These are phyloP conservation scores for Synanthedon myopaeformis DNA, from an alignment of 2,888 invertebrate genomes.

Conservation along the genomic window DNA sequence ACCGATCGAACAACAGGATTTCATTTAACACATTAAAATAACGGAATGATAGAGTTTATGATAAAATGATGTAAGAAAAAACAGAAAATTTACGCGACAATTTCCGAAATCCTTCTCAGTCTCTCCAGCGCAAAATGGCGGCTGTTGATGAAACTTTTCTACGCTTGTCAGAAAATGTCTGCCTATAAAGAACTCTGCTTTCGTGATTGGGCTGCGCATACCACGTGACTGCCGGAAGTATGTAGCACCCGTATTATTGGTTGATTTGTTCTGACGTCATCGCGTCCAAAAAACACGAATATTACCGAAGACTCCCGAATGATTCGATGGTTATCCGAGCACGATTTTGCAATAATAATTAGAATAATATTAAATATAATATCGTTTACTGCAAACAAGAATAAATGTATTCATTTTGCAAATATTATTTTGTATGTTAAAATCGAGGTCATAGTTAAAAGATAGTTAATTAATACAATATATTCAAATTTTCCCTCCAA, in stretches of 20 bases:
- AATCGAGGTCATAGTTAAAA: not conserved
- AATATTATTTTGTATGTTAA: not conserved
- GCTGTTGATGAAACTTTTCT: conserved; percentile 95
- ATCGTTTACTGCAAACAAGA: conserved; percentile 1
- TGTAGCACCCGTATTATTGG: conserved; percentile 57
- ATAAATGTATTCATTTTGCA: not conserved
- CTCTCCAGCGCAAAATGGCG: conserved; percentile 92
- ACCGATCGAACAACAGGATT: conserved; percentile 56
- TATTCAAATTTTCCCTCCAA: conserved; percentile 50
- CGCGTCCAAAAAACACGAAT: conserved; percentile 46
- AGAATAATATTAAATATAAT: conserved; percentile 3
- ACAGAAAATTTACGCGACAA: conserved; percentile 78
- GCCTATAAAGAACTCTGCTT: conserved; percentile 52
- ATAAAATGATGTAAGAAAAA: conserved; percentile 70
- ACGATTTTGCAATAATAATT: conserved; percentile 9
- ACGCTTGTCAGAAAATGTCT: conserved; percentile 89
- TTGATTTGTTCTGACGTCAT: conserved; percentile 61
- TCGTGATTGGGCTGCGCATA: conserved; percentile 50
- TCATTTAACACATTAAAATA: conserved; percentile 72
- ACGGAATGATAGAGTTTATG: conserved; percentile 69
- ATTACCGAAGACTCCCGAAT: conserved; percentile 38
- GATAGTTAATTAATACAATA: not conserved
- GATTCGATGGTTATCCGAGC: no score
- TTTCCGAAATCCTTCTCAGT: conserved; percentile 81
- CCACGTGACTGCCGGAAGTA: conserved; percentile 68